Evolutionary conservation across 2,113 vertebrate genomes (phyloP).

Genomic region (Dicrurus megarhynchus): DNA sequence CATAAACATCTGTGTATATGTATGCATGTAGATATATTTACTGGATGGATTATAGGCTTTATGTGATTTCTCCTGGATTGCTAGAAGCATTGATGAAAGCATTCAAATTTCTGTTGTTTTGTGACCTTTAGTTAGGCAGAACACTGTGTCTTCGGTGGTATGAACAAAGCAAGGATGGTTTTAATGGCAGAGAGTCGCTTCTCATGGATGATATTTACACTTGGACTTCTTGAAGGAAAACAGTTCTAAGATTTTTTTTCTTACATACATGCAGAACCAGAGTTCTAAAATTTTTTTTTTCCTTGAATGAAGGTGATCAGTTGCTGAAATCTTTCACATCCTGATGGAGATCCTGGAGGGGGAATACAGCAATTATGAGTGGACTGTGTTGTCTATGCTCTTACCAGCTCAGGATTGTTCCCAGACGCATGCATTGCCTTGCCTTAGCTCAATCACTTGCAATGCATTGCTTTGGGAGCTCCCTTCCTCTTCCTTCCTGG

Average conservation of each 20-base stretch:
- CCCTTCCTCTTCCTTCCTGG: rapidly evolving
- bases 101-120: neutral
- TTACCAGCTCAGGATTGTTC: neutral
- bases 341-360: neutral
- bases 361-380: neutral
- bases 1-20: neutral
- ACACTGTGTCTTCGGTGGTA: neutral
- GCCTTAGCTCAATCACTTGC: neutral
- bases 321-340: neutral
- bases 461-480: neutral
- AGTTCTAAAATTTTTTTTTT: neutral
- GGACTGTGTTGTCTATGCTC: neutral
- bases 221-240: neutral
- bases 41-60: neutral
- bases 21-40: neutral
- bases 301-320: neutral
- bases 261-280: neutral
- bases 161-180: neutral
- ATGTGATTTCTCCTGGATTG: neutral
- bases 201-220: neutral
- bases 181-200: neutral
- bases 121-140: neutral
- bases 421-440: rapidly evolving
- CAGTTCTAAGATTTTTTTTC: neutral
- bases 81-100: neutral